Evolutionary conservation across 2,888 invertebrate species (phyloP), one percentile per base, ranked within the genome.

Genomic region (Ochropacha duplaris): DNA sequence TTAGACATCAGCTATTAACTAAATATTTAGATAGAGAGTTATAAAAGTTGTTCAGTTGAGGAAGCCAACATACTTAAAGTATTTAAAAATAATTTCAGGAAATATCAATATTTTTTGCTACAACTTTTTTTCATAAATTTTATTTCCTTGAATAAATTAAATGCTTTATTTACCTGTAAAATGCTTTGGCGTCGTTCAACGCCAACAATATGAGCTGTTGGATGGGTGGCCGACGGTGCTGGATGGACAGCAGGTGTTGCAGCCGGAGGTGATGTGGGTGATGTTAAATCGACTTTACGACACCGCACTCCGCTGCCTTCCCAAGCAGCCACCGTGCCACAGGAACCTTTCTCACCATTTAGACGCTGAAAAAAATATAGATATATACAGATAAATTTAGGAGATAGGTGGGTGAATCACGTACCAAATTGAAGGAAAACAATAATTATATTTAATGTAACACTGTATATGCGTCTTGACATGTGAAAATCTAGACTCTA

Each of bases 281-380:
- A 91, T 1, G 92, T 91, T 5, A 92, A 76, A 64, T 92, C 92
- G 49, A 93, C 93, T 79, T 94, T 95, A 58, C 95, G 93, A 74
- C 95, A 94, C 36, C 95, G 84, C 26, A 94, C 94, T 5, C 94
- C 94, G 50, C 93, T 93, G 5, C 94, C 94, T 64, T 94, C 95
- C 94, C 94, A 95, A n/a, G 94, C 94, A 0, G 95, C 94, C 39
- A 95, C 93, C n/a, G 94, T 94, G 67, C 94, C 94, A 72, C 94
- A 95, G 56, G 95, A 94, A 49, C 94, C 94, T 77, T 95, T 95
- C 74, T 95, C 95, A 74, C 95, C 94, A 64, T 94, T 94, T 61
- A 95, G 86, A 68, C 95, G 93, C 96, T 95, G 81, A 56, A 74
- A n/a, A n/a, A n/a, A n/a, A n/a, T n/a, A n/a, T n/a, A n/a, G n/a